Evolutionary conservation across 2,797 vertebrate genomes (phyloP), one percentile per base, ranked within the genome.

Genomic region (Pipistrellus nathusii): DNA sequence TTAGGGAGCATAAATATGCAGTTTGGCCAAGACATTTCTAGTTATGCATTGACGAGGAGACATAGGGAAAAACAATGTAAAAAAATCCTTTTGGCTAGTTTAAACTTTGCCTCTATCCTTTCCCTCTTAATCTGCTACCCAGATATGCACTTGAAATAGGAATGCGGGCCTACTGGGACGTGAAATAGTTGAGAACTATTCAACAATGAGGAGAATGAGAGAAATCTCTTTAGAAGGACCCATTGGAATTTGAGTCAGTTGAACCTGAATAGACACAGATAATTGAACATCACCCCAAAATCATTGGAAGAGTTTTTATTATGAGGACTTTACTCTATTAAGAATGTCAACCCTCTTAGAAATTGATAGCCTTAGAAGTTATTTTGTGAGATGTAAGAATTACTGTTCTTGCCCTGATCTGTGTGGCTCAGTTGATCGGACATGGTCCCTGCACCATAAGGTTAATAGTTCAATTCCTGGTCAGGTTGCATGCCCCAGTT

Each of bases 171-270:
- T 94, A 95, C 44, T 94, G 96, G 95, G 90, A 71, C 85, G 94
- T 94, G 92, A 95, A 97, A 97, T 97, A 96, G 68, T 97, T 97
- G 97, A 96, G 94, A 97, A 68, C 51, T 93, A 71, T 94, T 95
- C 97, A 97, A 95, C 96, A 97, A 97, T 94, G 96, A 95, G 59
- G 73, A 88, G 93, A 97, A 97, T 96, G 95, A 95, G 85, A 95
- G 85, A 96, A 97, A 97, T 96, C 85, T 82, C 83, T 92, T 95
- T 84, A 95, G 96, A 92, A 94, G 62, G 44, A 95, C 72, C n/a
- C 87, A 97, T 88, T 88, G 93, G 95, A 96, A 97, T 96, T 96
- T 90, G 77, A 96, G 51, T 25, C 48, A 92, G 75, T 76, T 95
- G 85, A 96, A 95, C 78, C 75, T 88, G 85, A 95, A 90, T 76